Evolutionary conservation across 2,797 vertebrate species (phyloP).

Genomic region (Phataginus tetradactyla): DNA sequence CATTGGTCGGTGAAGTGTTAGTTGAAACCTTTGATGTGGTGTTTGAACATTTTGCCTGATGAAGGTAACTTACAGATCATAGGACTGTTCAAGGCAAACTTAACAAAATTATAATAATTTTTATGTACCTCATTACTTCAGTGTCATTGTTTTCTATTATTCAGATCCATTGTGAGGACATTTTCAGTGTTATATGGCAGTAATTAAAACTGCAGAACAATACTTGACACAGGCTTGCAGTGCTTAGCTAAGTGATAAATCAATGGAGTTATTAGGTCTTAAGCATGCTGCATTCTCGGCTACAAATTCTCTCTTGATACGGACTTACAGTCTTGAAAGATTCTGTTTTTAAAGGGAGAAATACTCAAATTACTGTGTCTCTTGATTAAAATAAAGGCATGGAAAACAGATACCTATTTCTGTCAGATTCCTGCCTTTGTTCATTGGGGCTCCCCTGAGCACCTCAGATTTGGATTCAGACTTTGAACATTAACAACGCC

Average conservation of each 20-base stretch:
- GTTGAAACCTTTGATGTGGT: neutral
- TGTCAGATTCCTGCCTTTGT: neutral
- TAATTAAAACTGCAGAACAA: neutral
- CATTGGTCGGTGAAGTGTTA: neutral
- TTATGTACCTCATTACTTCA: neutral
- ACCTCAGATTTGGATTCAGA: neutral
- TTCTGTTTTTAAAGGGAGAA: constrained; percentile 31
- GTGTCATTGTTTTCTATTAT: neutral
- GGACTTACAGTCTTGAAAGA: neutral
- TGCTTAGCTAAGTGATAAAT: neutral
- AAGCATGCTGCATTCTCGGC: neutral
- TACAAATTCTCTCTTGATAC: neutral
- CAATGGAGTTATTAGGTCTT: neutral
- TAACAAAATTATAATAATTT: neutral
- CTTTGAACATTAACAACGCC: neutral
- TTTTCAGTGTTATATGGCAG: neutral
- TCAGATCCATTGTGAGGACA: neutral
- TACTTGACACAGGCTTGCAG: neutral
- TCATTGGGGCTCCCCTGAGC: neutral
- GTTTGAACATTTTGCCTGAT: neutral
- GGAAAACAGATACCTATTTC: neutral
- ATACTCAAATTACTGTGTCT: constrained; percentile 28
- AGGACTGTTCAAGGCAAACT: neutral
- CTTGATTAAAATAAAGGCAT: constrained; percentile 40
- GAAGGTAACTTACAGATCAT: neutral